Evolutionary conservation across 2,797 vertebrate genomes (phyloP).

Genomic region (Parauchenoglanis ngamensis): DNA sequence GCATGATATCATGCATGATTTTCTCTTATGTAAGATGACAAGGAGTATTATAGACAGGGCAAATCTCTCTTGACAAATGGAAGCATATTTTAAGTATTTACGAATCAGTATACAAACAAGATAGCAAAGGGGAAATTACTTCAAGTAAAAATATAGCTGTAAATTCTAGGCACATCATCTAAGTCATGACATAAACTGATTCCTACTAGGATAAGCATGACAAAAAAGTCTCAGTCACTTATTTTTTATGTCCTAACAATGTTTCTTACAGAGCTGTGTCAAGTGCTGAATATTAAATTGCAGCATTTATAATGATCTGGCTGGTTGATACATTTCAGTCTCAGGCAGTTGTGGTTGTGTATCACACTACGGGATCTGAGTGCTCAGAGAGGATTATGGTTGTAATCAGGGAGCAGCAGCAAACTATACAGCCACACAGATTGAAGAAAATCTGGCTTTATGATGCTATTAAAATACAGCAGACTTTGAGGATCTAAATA

Average conservation of each 20-base stretch:
- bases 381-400: conserved; percentile 24
- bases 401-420: conserved; percentile 45
- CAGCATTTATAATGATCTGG: conserved; percentile 48
- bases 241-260: conserved; percentile 44
- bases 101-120: conserved; percentile 54
- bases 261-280: conserved; percentile 54
- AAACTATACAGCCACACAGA: conserved; percentile 29
- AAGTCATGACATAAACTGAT: conserved; percentile 56
- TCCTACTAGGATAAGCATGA: conserved; percentile 45
- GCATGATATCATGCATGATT: conserved; percentile 61
- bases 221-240: conserved; percentile 21
- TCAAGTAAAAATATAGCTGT: conserved; percentile 46
- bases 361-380: conserved; percentile 20
- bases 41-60: conserved; percentile 52
- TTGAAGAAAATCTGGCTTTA: conserved; percentile 31
- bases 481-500: conserved; percentile 10
- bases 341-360: conserved; percentile 8
- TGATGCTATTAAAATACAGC: conserved; percentile 29
- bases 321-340: conserved; percentile 49
- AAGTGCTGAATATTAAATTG: conserved; percentile 56
- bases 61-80: conserved; percentile 70
- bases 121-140: conserved; percentile 63
- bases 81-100: conserved; percentile 43
- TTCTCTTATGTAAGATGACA: conserved; percentile 49
- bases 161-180: conserved; percentile 49